A percentile compares a stretch with the other conserved stretches of the same genome.
Conservation (phyloP, 2,113 vertebrate species). For the Dipodomys merriami region DNA sequence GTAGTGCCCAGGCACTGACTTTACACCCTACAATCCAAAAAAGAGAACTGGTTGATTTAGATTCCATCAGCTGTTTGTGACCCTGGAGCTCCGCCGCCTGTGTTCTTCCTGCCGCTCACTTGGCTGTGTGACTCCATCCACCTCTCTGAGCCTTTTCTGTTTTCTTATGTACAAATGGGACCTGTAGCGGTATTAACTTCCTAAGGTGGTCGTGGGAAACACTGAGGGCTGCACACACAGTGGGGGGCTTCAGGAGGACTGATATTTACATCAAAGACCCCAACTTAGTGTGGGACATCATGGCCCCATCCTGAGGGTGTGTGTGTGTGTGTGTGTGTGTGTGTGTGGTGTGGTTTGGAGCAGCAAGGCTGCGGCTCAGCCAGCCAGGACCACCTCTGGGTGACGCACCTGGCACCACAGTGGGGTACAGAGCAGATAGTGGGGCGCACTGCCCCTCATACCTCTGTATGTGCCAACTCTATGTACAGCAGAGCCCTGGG, state of each 20-base stretch:
- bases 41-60: not conserved
- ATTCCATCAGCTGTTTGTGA: not conserved
- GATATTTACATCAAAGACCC: not conserved
- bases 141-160: not conserved
- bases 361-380: not conserved
- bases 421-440: not conserved
- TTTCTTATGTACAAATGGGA: not conserved
- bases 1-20: too few relatives aligned
- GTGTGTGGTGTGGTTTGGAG: too few relatives aligned
- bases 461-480: not conserved
- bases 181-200: not conserved
- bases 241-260: not conserved
- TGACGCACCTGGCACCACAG: accelerated
- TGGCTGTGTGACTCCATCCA: not conserved
- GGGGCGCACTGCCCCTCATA: not conserved
- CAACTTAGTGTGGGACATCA: too few relatives aligned
- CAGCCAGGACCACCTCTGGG: not conserved
- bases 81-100: not conserved
- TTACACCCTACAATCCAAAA: too few relatives aligned
- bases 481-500: not conserved
- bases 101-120: not conserved
- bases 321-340: too few relatives aligned
- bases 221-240: not conserved
- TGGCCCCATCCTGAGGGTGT: too few relatives aligned
- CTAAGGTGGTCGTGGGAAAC: not conserved